phyloP scores from a whole-genome alignment of 2,113 vertebrate species.

The Solea senegalensis region DNA sequence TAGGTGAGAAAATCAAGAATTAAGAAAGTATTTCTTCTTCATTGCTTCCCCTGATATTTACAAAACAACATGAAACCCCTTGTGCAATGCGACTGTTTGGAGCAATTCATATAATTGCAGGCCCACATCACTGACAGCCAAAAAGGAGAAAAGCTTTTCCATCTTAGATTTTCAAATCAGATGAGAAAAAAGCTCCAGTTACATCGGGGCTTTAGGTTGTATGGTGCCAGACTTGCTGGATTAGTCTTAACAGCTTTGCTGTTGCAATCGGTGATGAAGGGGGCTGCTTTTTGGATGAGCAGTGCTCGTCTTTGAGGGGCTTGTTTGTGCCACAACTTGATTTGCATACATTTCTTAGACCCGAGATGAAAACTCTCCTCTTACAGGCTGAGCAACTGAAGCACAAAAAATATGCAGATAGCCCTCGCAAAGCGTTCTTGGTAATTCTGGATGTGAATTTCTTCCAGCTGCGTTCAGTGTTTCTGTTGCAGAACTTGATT shows the following conservation, averaged over 20 bases:
- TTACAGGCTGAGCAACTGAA: slow-evolving; percentile 35
- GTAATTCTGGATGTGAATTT: slow-evolving; percentile 16
- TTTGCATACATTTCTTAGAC: slow-evolving; percentile 59
- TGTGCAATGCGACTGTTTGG: neutral
- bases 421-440: slow-evolving; percentile 1
- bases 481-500: slow-evolving; percentile 1
- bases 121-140: slow-evolving; percentile 18
- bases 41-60: neutral
- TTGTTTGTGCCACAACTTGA: slow-evolving; percentile 56
- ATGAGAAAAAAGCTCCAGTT: slow-evolving; percentile 41
- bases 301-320: slow-evolving; percentile 39
- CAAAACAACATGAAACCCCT: neutral
- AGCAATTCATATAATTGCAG: neutral
- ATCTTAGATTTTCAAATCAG: slow-evolving; percentile 45
- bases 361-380: slow-evolving; percentile 30
- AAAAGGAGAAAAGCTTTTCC: slow-evolving; percentile 17
- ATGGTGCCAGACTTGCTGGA: slow-evolving; percentile 60
- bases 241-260: slow-evolving; percentile 70
- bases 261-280: slow-evolving; percentile 55
- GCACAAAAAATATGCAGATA: slow-evolving; percentile 55
- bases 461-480: neutral
- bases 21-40: neutral
- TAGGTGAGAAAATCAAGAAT: neutral
- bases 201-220: slow-evolving; percentile 41
- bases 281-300: slow-evolving; percentile 56